Evolutionary conservation across 2,113 vertebrate genomes (phyloP), one percentile per base, ranked within the genome.

Genomic region (Syngnathus floridae): DNA sequence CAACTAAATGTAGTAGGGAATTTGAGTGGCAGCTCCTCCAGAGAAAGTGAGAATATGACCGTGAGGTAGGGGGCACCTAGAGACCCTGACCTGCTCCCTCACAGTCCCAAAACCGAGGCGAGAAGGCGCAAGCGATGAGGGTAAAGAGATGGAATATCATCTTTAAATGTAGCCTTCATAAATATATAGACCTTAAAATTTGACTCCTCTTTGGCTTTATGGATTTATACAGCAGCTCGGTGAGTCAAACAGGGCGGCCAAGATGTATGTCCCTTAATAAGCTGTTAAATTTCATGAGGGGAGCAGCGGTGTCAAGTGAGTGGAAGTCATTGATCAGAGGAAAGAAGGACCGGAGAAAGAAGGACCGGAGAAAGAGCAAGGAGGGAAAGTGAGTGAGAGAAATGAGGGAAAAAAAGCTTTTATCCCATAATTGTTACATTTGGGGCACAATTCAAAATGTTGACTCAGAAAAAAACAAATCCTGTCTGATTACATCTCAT

Each of bases 151-250:
- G 4, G 86, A 90, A 90, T 91, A 90, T 90, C 89, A 90, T 91
- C 88, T 90, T 43, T 43, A 45, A 41, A 61, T 61, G n/a, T 22
- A 76, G 88, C 86, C 89, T 91, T 91, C 89, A 92, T 91, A 90
- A 90, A 92, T 90, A 90, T 90, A 91, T 73, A 61, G 79, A 82
- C 82, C 80, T 85, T 85, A 83, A 85, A 81, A 86, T 83, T 82
- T 77, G 85, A 76, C 84, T 52, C n/a, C n/a, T 56, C 78, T 14
- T 31, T 57, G 75, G 76, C 78, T 77, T 82, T 75, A 83, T 85
- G 82, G 86, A 89, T 88, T 86, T 89, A 86, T 89, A 83, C 83
- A 83, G 76, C 76, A 65, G 78, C 84, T 54, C 51, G 10, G 36
- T 5, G 73, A 85, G 84, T 86, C 80, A 84, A 84, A 86, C 73